Evolutionary conservation across 2,888 invertebrate genomes (phyloP), one percentile per base, ranked within the genome.

Genomic region (Sphecodes monilicornis): DNA sequence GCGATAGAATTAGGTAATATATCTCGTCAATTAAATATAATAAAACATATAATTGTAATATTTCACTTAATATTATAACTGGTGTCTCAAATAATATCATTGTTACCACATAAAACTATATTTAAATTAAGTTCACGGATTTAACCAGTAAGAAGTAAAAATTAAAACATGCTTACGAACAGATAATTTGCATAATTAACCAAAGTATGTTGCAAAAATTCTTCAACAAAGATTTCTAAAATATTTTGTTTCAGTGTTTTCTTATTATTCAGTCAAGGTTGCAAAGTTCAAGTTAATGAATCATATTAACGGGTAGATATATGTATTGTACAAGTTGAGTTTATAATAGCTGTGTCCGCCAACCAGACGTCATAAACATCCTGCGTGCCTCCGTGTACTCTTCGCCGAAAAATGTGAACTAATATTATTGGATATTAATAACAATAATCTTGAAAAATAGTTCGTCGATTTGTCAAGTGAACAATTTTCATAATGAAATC

Each of bases 401-500:
- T 29, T 60, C 29, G 8, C 2, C 5, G 6, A 6, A 18, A 16
- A 60, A 60, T 60, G 18, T 60, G 26, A 16, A 29, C 16, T 60
- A 60, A 60, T 18, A 29, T 18, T 60, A 29, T 18, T 29, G 60
- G 18, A 60, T 29, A 60, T 29, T 60, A 29, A 60, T 60, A 18
- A 29, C 29, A 60, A 29, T 29, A 29, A 29, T 29, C 60, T 8
- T 8, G 18, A 3, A 66, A 64, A 22, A 66, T 66, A 36, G 60
- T 6, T 4, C 13, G 29, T 29, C 29, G 60, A 60, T 60, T 60
- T 29, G 18, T 60, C 29, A 8, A 16, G 41, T 46, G 22, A 22
- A n/a, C 26, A 54, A 66, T n/a, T 29, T 2, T 46, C 36, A 83
- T 32, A 50, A 84, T 84, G 84, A 78, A 66, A 54, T 8, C 13